phyloP scores from a whole-genome alignment of 2,888 invertebrate genomes.

The Heterodera filipjevi region DNA sequence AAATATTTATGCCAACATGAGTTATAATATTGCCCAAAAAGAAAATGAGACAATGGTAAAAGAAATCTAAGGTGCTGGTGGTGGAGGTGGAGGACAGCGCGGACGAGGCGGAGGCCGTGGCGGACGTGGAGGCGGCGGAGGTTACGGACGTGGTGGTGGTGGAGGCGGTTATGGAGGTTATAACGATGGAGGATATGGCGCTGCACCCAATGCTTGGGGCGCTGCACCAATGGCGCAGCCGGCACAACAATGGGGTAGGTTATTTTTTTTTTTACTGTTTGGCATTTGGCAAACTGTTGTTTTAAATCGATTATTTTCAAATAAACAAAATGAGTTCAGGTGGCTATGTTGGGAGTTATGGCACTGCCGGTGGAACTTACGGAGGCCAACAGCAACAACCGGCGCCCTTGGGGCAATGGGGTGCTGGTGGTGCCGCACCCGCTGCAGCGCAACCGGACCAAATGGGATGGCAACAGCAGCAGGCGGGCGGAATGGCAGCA shows the following conservation, averaged over 20 bases:
- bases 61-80: neutral
- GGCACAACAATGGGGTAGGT: conserved; percentile 22
- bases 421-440: neutral
- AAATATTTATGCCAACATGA: too few species aligned
- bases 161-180: conserved; percentile 30
- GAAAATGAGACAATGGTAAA: too few species aligned
- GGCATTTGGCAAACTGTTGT: too few species aligned
- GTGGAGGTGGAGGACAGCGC: neutral
- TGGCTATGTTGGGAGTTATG: conserved; percentile 19
- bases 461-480: neutral
- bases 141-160: neutral
- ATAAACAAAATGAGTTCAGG: neutral
- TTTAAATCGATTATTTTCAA: too few species aligned
- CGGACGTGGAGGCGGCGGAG: neutral
- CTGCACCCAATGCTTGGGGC: conserved; percentile 36
- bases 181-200: conserved; percentile 22
- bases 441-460: neutral
- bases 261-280: too few species aligned
- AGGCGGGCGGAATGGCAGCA: neutral
- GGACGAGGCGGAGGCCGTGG: conserved; percentile 9
- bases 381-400: neutral
- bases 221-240: conserved; percentile 1
- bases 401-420: neutral
- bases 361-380: conserved; percentile 8
- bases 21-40: too few species aligned